A percentile compares a stretch with the other conserved stretches of the same genome.
phyloP scores from a whole-genome alignment of 2,113 vertebrate genomes.

The Ameiurus melas region DNA sequence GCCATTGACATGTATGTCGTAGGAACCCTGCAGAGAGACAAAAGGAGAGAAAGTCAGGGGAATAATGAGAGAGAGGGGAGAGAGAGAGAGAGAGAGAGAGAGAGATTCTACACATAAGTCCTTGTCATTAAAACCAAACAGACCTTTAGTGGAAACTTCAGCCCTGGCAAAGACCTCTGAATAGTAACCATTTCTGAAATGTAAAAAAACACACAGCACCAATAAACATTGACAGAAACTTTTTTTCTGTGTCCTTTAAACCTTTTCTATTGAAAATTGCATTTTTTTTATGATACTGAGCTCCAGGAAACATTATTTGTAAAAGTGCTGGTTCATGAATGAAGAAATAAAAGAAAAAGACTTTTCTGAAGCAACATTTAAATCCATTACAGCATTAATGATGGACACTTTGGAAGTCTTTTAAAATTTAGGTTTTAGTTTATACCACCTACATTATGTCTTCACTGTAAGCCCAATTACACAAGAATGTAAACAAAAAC shows the following conservation, averaged over 20 bases:
- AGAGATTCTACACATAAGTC: not conserved
- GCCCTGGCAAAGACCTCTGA: not conserved
- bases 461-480: not conserved
- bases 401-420: not conserved
- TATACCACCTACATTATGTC: not conserved
- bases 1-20: not conserved
- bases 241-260: not conserved
- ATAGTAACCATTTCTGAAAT: constrained; percentile 23
- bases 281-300: not conserved
- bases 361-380: not conserved
- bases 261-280: not conserved
- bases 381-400: not conserved
- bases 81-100: not conserved
- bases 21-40: constrained; percentile 10
- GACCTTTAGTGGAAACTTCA: constrained; percentile 17
- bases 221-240: not conserved
- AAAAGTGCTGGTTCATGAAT: not conserved
- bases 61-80: not conserved
- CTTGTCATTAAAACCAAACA: not conserved
- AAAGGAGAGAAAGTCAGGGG: not conserved
- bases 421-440: not conserved
- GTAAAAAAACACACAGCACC: not conserved
- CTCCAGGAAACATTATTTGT: not conserved
- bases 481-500: not conserved
- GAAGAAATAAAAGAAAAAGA: not conserved